These are phyloP conservation scores for Myiozetetes cayanensis DNA, from an alignment of 2,113 vertebrate genomes.

Conservation along the genomic window DNA sequence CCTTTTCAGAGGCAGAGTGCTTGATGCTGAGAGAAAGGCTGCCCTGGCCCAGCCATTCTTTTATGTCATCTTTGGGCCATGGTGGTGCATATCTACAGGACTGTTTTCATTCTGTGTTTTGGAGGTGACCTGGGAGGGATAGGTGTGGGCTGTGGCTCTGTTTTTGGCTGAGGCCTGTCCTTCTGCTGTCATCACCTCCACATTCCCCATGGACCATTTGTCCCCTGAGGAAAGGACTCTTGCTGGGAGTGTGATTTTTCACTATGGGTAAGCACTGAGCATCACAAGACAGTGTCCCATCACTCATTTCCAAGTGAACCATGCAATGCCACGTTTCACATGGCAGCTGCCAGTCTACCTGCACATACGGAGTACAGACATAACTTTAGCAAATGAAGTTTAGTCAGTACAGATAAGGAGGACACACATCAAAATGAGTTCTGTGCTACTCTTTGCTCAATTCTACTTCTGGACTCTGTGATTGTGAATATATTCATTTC, in stretches of 20 bases:
- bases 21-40: background rate
- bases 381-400: background rate
- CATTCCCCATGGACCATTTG: background rate
- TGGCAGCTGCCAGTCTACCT: background rate
- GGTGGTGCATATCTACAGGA: background rate
- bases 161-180: background rate
- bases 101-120: background rate
- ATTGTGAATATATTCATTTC: background rate
- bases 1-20: background rate
- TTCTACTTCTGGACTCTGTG: background rate
- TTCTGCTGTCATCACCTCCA: background rate
- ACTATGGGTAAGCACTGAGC: background rate
- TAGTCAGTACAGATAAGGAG: background rate
- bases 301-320: background rate
- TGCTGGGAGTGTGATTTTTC: background rate
- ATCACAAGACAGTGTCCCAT: background rate
- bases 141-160: background rate
- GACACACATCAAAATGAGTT: accelerated
- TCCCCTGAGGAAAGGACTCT: background rate
- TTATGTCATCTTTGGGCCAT: background rate
- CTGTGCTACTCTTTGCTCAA: background rate
- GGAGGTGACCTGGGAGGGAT: background rate
- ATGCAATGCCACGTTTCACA: accelerated
- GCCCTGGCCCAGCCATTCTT: background rate
- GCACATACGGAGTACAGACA: background rate